A percentile compares a stretch with the other conserved stretches of the same genome.
Conservation (phyloP, 2,888 invertebrate species). For the Therioaphis trifolii region DNA sequence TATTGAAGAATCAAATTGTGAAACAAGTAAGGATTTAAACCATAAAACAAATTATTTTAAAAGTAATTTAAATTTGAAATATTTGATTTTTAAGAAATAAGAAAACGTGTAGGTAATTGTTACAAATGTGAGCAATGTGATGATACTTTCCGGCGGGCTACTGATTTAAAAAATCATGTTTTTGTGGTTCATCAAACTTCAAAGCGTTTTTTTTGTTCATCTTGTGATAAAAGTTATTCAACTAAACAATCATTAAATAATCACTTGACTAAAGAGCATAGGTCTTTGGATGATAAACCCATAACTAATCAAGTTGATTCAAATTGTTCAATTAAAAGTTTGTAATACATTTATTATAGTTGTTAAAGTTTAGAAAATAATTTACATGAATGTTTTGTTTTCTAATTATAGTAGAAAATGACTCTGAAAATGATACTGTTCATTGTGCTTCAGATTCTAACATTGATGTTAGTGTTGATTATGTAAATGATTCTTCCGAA, state of each 20-base stretch:
- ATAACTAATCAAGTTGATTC: not conserved
- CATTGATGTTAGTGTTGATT: constrained; percentile 22
- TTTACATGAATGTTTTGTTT: not conserved
- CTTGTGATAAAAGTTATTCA: constrained; percentile 47
- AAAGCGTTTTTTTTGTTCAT: constrained; percentile 31
- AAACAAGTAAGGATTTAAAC: constrained; percentile 32
- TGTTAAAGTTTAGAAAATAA: not conserved
- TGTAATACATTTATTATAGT: not conserved
- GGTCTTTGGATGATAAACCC: constrained; percentile 15
- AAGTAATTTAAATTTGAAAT: not conserved
- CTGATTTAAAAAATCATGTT: constrained; percentile 52
- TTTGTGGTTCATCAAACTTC: constrained; percentile 1
- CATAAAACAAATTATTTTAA: no score
- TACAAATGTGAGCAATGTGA: constrained; percentile 45
- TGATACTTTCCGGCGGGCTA: constrained; percentile 37
- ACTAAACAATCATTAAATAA: constrained; percentile 53
- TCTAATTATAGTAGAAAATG: constrained; percentile 33
- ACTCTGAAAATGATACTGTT: constrained; percentile 25
- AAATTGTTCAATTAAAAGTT: constrained; percentile 37
- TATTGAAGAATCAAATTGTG: constrained; percentile 11
- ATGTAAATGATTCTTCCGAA: constrained; percentile 38
- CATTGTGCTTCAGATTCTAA: constrained; percentile 9
- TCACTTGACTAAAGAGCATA: constrained; percentile 44
- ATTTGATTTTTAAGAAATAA: constrained; percentile 18
- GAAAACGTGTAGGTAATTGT: constrained; percentile 2